These are phyloP conservation scores for Parapristionchus giblindavisi DNA, from an alignment of 2,888 invertebrate genomes.

Conservation along the genomic window DNA sequence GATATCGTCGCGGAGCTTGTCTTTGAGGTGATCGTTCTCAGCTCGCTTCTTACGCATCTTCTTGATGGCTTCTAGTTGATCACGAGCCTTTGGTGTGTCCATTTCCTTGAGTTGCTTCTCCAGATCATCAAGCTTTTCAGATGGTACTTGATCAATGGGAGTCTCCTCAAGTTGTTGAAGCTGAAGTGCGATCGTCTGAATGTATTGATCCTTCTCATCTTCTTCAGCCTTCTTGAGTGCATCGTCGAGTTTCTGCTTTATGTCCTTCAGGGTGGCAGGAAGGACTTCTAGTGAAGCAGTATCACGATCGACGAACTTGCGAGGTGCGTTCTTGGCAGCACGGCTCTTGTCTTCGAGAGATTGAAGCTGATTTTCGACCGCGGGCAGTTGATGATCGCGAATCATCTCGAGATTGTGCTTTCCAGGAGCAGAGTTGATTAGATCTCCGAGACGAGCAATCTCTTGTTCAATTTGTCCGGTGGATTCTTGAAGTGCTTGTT, in stretches of 20 bases:
- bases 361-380: conserved; percentile 19
- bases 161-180: conserved; percentile 24
- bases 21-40: conserved; percentile 21
- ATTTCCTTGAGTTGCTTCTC: conserved; percentile 44
- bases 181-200: conserved; percentile 30
- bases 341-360: conserved; percentile 27
- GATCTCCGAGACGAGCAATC: conserved; percentile 39
- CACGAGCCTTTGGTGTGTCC: conserved; percentile 39
- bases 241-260: conserved; percentile 25
- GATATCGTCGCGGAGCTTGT: conserved; percentile 17
- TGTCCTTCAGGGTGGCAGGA: not conserved
- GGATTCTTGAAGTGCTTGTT: conserved; percentile 50
- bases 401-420: conserved; percentile 26
- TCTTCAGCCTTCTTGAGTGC: conserved; percentile 21
- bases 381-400: conserved; percentile 26
- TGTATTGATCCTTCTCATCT: conserved; percentile 35
- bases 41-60: conserved; percentile 39
- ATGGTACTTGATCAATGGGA: conserved; percentile 1
- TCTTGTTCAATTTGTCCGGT: conserved; percentile 49
- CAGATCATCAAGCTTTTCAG: conserved; percentile 39
- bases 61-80: conserved; percentile 40
- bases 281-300: not conserved
- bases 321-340: conserved; percentile 32
- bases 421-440: conserved; percentile 33
- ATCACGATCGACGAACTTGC: conserved; percentile 27